Percentiles rank a stretch among this genome's conserved stretches.
Evolutionary conservation across 2,888 invertebrate genomes (phyloP).

Genomic region (Ptychoptera contaminata): DNA sequence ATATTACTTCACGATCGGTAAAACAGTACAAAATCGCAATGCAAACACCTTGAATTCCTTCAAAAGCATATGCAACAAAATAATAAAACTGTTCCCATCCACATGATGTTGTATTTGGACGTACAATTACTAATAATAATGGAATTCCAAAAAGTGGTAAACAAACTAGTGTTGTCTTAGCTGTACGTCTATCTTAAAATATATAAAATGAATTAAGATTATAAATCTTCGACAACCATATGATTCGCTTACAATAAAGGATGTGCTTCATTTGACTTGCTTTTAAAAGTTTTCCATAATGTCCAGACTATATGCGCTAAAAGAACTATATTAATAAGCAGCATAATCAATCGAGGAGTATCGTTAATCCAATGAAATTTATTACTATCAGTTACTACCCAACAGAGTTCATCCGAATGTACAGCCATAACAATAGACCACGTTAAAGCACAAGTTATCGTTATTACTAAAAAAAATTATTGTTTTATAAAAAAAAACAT

Average conservation of each 20-base stretch:
- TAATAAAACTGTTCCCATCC: constrained; percentile 39
- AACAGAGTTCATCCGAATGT: constrained; percentile 39
- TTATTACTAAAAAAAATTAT: constrained; percentile 19
- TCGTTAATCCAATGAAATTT: constrained; percentile 45
- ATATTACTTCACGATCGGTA: constrained; percentile 47
- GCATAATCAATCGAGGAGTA: constrained; percentile 39
- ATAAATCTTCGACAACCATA: neutral
- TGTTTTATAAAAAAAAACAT: neutral
- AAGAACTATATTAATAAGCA: constrained; percentile 40
- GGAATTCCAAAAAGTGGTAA: constrained; percentile 56
- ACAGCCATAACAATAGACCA: constrained; percentile 39
- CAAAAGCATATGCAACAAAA: constrained; percentile 39
- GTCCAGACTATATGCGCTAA: constrained; percentile 48
- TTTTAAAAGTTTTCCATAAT: constrained; percentile 43
- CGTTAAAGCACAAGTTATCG: constrained; percentile 35
- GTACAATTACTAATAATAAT: constrained; percentile 42
- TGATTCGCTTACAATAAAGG: constrained; percentile 11
- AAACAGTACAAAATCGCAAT: constrained; percentile 52
- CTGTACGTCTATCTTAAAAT: constrained; percentile 34
- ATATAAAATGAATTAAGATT: neutral
- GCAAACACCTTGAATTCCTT: constrained; percentile 43
- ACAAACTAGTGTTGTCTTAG: constrained; percentile 48
- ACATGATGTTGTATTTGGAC: constrained; percentile 36
- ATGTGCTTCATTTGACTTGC: constrained; percentile 12
- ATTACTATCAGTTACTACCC: constrained; percentile 39